Base-by-base conservation (phyloP, 1,140 invertebrate species). In the Achatina immaculata region DNA sequence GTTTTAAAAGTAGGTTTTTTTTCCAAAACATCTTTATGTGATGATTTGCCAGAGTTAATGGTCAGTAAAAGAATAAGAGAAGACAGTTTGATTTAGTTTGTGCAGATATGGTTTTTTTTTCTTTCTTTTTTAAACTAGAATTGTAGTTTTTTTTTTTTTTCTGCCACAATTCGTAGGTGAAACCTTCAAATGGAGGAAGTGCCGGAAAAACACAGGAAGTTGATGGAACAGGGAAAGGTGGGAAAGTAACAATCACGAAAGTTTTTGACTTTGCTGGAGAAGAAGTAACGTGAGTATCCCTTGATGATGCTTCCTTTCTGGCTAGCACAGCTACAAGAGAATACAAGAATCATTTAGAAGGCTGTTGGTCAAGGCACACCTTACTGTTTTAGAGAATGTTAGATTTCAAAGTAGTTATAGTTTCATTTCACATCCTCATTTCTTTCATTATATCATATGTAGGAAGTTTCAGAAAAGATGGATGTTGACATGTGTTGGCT, bases 191-290 rank as follows among this genome's bases (percentile, higher is more conserved):
- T 69, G 42, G 43, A 16, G 48, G 36, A 72, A 42, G 45, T 36
- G 9, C 77, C 24, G 51, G 24, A 48, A 40, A 71, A 77, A 78
- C 48, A 65, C 21, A 21, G n/a, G 66, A n/a, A 65, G 72, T 69
- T 51, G 48, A 71, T 28, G 65, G 73, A 21, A 45, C 73, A 58
- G 75, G 81, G 69, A 84, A 83, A n/a, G 85, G 34, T 24, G 62
- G 55, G 28, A 85, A 88, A 73, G 81, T 90, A 14, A 90, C 85
- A 62, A 84, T 90, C 36, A 91, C 89, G 24, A 89, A 91, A 86
- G 87, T 89, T 31, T 91, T 87, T 85, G 88, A 91, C 72, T 91
- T 91, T 87, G 90, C 90, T 76, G 90, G 90, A 75, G 90, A 91
- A 82, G 82, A 85, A 79, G 87, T 91, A 24, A 87, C 86, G 90